These are phyloP conservation scores for Marasmarcha lunaedactyla DNA, from an alignment of 2,888 invertebrate genomes.

Conservation along the genomic window DNA sequence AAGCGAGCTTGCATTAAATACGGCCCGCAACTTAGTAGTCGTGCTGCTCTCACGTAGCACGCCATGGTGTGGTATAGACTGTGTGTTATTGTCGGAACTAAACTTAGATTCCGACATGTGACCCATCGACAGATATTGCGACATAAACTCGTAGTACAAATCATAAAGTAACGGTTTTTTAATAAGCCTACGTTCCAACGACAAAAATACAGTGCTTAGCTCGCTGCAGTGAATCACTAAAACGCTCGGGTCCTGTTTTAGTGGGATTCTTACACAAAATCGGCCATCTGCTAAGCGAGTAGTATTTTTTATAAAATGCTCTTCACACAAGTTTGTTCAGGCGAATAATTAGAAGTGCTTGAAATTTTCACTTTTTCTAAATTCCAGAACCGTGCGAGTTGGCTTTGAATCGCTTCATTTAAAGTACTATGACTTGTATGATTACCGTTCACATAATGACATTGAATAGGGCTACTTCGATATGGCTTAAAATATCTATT, in stretches of 20 bases:
- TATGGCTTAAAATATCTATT: background rate
- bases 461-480: background rate
- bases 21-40: constrained; percentile 13
- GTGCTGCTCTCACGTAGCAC: constrained; percentile 13
- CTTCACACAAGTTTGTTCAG: constrained; percentile 16
- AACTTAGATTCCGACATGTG: constrained; percentile 15
- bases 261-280: constrained; percentile 18
- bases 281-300: constrained; percentile 17
- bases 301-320: constrained; percentile 18
- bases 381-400: constrained; percentile 13
- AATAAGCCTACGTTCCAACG: constrained; percentile 13
- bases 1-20: constrained; percentile 13
- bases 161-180: constrained; percentile 5
- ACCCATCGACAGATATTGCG: constrained; percentile 15
- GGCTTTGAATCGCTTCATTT: constrained; percentile 6
- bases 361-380: constrained; percentile 8
- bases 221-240: constrained; percentile 16
- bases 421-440: background rate
- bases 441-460: background rate
- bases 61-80: constrained; percentile 17
- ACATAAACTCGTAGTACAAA: constrained; percentile 17
- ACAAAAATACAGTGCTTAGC: constrained; percentile 15
- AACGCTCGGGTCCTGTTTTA: constrained; percentile 12
- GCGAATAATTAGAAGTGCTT: constrained; percentile 5
- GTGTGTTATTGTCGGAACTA: too few species aligned